phyloP scores from a whole-genome alignment of 2,113 vertebrate genomes.

The Sprattus sprattus region DNA sequence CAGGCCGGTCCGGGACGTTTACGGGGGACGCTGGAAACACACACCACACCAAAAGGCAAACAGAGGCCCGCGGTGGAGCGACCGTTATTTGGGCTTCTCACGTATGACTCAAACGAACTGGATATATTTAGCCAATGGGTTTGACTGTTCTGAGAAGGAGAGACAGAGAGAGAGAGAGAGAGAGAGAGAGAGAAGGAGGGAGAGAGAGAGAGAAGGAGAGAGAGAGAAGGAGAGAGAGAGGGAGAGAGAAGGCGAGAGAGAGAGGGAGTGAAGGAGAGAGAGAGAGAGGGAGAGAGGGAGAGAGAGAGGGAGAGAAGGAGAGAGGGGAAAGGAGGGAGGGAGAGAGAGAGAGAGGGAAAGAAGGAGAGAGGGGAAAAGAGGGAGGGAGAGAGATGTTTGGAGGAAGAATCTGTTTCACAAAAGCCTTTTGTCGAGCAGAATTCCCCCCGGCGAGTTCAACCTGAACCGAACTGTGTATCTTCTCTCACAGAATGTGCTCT shows the following conservation, averaged over 20 bases:
- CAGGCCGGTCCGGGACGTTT: not conserved
- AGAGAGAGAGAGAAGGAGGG: not conserved
- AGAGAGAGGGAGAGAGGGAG: not conserved
- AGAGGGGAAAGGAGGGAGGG: not conserved
- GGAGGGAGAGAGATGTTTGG: not conserved
- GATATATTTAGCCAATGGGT: slow-evolving; percentile 34
- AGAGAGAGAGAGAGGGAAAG: not conserved
- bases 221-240: not conserved
- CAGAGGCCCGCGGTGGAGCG: slow-evolving; percentile 11
- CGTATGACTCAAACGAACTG: slow-evolving; percentile 4
- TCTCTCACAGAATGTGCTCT: not conserved
- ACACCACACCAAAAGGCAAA: slow-evolving; percentile 11
- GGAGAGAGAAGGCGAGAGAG: not conserved
- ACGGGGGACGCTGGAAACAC: not conserved
- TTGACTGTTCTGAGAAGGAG: not conserved
- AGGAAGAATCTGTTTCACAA: not conserved
- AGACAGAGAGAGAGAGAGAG: not conserved
- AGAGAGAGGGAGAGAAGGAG: not conserved
- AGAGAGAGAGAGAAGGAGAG: not conserved
- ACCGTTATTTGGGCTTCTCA: slow-evolving; percentile 15
- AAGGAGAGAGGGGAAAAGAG: not conserved
- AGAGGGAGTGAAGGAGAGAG: not conserved
- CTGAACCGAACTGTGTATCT: slow-evolving; percentile 12
- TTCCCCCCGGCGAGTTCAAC: not conserved
- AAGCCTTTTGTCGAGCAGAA: not conserved